Conservation (phyloP, 2,113 vertebrate genomes). For the Tetraodon nigroviridis region DNA sequence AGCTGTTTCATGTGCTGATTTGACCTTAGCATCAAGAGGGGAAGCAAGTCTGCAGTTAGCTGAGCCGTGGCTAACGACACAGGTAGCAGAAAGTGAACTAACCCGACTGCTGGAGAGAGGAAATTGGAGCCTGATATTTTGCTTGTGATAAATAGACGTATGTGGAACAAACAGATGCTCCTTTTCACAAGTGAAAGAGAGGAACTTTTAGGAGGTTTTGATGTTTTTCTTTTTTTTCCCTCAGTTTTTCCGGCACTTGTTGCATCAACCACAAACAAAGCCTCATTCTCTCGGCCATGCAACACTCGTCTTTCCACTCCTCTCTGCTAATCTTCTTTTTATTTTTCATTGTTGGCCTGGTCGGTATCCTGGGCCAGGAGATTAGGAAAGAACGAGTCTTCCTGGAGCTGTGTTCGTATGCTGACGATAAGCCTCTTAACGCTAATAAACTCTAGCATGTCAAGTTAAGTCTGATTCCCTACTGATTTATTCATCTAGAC, state of each 20-base stretch:
- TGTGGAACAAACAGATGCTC: too few species aligned
- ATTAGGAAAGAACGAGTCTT: constrained; percentile 42
- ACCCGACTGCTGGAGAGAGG: too few species aligned
- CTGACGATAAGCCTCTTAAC: constrained; percentile 69
- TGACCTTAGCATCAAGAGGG: too few species aligned
- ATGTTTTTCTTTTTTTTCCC: too few species aligned
- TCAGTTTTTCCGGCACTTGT: constrained; percentile 21
- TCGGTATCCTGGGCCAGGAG: constrained; percentile 39
- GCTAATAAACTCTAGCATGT: constrained; percentile 51
- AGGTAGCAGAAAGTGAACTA: too few species aligned
- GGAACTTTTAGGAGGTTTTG: background rate
- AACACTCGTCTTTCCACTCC: constrained; percentile 20
- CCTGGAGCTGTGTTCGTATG: constrained; percentile 50
- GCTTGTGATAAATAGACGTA: too few species aligned
- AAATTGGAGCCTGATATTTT: too few species aligned
- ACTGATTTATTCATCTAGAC: constrained; percentile 42
- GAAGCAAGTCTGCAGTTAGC: too few species aligned
- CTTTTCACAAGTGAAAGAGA: too few species aligned
- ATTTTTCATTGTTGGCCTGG: constrained; percentile 44
- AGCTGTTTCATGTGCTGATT: background rate
- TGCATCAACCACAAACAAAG: constrained; percentile 40
- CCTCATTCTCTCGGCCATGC: constrained; percentile 13
- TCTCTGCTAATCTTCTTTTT: constrained; percentile 45
- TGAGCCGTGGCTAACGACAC: too few species aligned
- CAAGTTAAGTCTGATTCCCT: constrained; percentile 42